These are phyloP conservation scores for human (Homo sapiens) DNA, from an alignment of 2,113 vertebrate genomes.

Conservation along the genomic window DNA sequence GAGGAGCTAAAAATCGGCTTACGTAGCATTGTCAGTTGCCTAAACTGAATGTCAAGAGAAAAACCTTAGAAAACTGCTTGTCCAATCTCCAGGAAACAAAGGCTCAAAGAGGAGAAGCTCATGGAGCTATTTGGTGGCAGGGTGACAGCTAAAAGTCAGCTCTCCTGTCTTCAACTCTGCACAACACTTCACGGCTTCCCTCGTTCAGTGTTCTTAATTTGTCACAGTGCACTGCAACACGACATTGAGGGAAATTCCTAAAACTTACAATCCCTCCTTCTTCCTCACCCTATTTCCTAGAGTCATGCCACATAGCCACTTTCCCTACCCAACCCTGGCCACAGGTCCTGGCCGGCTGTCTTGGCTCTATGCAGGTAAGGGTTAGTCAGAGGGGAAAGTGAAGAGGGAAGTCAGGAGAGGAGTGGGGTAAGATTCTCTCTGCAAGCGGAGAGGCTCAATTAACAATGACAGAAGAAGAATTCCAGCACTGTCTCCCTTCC, in stretches of 20 bases:
- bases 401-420: not conserved
- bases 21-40: not conserved
- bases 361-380: not conserved
- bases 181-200: not conserved
- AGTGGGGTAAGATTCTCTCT: not conserved
- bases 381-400: slow-evolving; percentile 53
- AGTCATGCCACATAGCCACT: not conserved
- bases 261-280: not conserved
- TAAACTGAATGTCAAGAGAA: not conserved
- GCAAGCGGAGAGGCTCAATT: not conserved
- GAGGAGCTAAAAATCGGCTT: not conserved
- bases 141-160: not conserved
- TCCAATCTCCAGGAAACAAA: not conserved
- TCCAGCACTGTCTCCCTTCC: not conserved
- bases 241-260: not conserved
- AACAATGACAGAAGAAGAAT: not conserved
- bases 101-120: not conserved
- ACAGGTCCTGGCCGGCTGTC: not conserved
- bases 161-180: not conserved
- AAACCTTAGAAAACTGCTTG: not conserved
- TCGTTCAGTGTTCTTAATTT: not conserved
- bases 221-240: accelerated
- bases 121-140: not conserved
- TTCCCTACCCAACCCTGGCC: not conserved
- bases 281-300: not conserved